Evolutionary conservation across 2,888 invertebrate species (phyloP), one percentile per base, ranked within the genome.

Genomic region (Ichneumoninae sp.): DNA sequence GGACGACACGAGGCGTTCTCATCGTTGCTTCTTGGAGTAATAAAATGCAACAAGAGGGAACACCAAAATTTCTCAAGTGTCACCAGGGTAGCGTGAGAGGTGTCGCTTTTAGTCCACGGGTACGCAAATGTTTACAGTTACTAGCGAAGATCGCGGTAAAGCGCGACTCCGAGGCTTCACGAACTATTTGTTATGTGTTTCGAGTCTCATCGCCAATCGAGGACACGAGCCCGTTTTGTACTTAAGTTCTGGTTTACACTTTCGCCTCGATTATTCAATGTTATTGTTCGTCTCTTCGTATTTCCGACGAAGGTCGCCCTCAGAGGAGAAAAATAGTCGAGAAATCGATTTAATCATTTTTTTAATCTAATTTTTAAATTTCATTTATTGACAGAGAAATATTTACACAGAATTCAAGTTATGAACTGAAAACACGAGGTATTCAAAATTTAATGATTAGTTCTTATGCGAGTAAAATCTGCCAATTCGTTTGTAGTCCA

Each of bases 51-150:
- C 93, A 93, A 89, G 92, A 93, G 82, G 93, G 93, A 71, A 93
- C 91, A 52, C 93, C 93, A 33, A 91, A 90, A 80, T 94, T 94
- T 86, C 90, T 93, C 26, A 93, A 92, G 87, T 92, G 89, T 85
- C 93, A 93, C 82, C 92, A 93, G 87, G 92, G 92, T 66, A 92
- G 93, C 87, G 93, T 93, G 26, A 90, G 93, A 71, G 93, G 93
- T 69, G 94, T 94, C 68, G 93, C 93, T 33, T 94, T 93, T 82
- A 93, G 93, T 87, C 93, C 93, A 62, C 89, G 91, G 89, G 93
- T 94, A 89, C 84, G 70, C 70, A 44, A 57, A 57, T 68, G 69
- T 50, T 75, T 65, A 65, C 22, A 52, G 57, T 84, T 78, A 60
- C 57, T 13, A 3, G 44, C 44, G 13, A 13, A 13, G 44, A 44